Base-by-base conservation (phyloP, 35 echinoderm and acorn worm genomes). In the Apostichopus californicus region DNA sequence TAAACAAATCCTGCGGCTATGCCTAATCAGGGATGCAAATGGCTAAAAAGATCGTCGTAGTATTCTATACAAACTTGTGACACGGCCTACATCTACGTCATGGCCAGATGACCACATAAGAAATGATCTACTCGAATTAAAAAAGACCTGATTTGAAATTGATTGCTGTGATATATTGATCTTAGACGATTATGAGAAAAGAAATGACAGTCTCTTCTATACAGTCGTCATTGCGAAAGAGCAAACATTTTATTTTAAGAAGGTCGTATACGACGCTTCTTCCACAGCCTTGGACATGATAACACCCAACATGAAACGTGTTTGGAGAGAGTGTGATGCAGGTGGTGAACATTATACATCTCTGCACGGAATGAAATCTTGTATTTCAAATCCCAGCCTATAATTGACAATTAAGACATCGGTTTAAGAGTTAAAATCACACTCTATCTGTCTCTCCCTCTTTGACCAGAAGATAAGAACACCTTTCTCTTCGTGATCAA, bases 81-180 rank as follows among this genome's bases (percentile, higher is more conserved):
- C 80, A 83, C 80, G 80, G 46, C 80, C 80, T 83, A 83, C 15
- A 83, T 83, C 55, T 56, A 83, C 80, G 34, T 83, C 11, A 83
- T 15, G 80, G 46, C 55, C 28, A 83, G 55, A 24, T 83, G 80
- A 83, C 80, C 80, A 56, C 52, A 82, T 14, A 83, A 46, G 17
- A 83, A 4, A 56, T 9, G 80, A 56, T 53, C 9, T 53, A 55
- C 26, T 83, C 80, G 17, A 83, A 83, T 81, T 83, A 55, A 17
- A 46, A 53, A 28, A 28, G 26, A 83, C 34, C 55, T 53, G 80
- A 83, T 83, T 56, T 56, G 80, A 83, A 34, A 83, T 83, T 83
- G 80, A 55, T 83, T 83, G 52, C 80, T 55, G 46, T 56, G 14
- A 14, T 13, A 83, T 55, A 83, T 83, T 83, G 80, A 83, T 83